A percentile compares a stretch with the other conserved stretches of the same genome.
These are phyloP conservation scores for Erpornis zantholeuca DNA, from an alignment of 2,113 vertebrate genomes.

Conservation along the genomic window DNA sequence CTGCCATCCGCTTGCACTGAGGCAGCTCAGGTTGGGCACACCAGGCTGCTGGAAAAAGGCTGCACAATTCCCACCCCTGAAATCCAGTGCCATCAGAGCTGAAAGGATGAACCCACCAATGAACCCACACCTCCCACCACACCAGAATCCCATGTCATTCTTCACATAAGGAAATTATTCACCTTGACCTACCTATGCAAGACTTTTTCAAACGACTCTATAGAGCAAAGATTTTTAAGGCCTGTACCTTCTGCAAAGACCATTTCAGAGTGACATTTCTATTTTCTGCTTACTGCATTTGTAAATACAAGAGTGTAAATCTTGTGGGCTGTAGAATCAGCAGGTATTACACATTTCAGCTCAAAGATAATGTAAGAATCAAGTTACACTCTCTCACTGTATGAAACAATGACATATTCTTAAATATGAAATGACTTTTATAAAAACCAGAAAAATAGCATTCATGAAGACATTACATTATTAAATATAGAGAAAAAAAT, in stretches of 20 bases:
- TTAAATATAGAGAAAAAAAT: neutral
- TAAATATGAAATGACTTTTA: neutral
- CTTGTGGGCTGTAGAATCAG: neutral
- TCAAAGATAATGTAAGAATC: neutral
- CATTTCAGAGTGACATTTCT: neutral
- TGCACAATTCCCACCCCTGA: neutral
- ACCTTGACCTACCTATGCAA: neutral
- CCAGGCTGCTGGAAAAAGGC: neutral
- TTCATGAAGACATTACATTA: neutral
- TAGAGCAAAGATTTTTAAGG: neutral
- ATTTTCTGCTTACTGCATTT: neutral
- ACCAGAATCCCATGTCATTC: neutral
- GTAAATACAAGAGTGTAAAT: neutral
- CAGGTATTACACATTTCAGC: neutral
- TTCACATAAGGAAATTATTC: neutral
- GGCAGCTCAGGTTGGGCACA: accelerated
- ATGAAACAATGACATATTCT: neutral
- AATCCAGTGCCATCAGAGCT: neutral
- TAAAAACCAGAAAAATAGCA: neutral
- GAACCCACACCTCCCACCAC: neutral
- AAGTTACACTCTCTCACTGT: neutral
- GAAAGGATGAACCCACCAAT: neutral
- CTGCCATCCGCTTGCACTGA: neutral
- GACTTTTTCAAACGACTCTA: neutral
- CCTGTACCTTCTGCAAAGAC: neutral